Evolutionary conservation across 2,888 invertebrate species (phyloP), one percentile per base, ranked within the genome.

Genomic region (Calameuta idolon): DNA sequence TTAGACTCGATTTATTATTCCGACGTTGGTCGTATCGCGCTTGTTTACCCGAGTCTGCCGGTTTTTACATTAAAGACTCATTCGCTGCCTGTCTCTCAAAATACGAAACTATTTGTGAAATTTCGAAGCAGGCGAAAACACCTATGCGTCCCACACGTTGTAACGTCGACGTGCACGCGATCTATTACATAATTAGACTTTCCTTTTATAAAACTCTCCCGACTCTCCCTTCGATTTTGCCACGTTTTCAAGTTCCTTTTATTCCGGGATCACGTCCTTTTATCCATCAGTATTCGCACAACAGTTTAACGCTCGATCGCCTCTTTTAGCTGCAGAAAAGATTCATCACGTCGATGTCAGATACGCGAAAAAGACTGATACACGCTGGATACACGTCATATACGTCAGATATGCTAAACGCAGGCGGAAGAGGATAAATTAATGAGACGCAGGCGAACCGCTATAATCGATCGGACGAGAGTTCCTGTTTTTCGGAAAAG

Each of bases 391-490:
- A 4, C 5, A 5, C 40, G 40, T 40, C 23, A 40, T 5, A 40
- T 23, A 23, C 9, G 55, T 55, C 23, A 23, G 55, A 9, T 23
- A 55, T 55, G 23, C 23, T 55, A 55, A 55, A 55, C 9, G 23
- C 9, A 55, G 55, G 55, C 9, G 55, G 9, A 55, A 23, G 9
- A 23, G 9, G 23, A 23, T 55, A 23, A 23, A 55, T 55, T 55
- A 23, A 55, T 23, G 55, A 55, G 55, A 55, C 9, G 9, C 23
- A 23, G 23, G 9, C 0, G 15, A 55, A 55, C 9, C 55, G 55
- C 23, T 23, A 55, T 55, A 55, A 55, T 55, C 55, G 71, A 74
- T 79, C 75, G 75, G 79, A 80, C 81, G 77, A 81, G 80, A 79
- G 69, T 75, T 74, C 71, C 69, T 71, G 68, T 69, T 69, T 69